Base-by-base conservation (phyloP, 2,797 vertebrate genomes). In the Hapalemur alaotrensis region DNA sequence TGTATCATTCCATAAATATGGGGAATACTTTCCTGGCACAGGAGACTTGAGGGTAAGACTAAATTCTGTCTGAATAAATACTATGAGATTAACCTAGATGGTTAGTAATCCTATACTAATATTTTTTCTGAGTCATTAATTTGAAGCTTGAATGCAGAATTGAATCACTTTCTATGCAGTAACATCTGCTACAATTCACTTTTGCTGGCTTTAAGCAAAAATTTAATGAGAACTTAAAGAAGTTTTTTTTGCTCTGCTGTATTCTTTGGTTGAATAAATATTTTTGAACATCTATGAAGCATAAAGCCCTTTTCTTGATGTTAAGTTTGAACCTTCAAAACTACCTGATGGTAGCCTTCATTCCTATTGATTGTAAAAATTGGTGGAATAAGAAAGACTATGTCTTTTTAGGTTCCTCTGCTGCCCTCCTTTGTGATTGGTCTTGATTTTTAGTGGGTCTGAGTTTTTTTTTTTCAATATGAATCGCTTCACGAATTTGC, bases 1-100 rank as follows among this genome's bases (percentile, higher is more conserved):
- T 5, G 99, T 99, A 97, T 99, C 99, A 97, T 99, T 99, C 98
- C 99, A 99, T 98, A 99, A 99, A 88, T 99, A 99, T 20, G 99
- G 99, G 95, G 99, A 99, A 97, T 99, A 99, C 98, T 99, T 99
- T 98, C 99, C 99, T 25, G 99, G 99, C 97, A 99, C 99, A 4
- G 99, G 99, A 87, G 99, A 99, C 97, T 99, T 99, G 91, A 98
- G 99, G 98, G 99, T 99, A 98, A 99, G 98, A 65, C 17, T 96
- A 83, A 96, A 95, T 46, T 10, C 78, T 75, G 38, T 8, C 79
- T 54, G 73, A 88, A 70, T 97, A 95, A 78, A 57, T 54, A n/a
- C 83, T 97, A 41, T 38, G 52, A 95, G 52, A 54, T 70, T 52
- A 89, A 46, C 14, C 22, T 63, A 90, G 54, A 76, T 86, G n/a